Evolutionary conservation across 2,888 invertebrate species (phyloP), one percentile per base, ranked within the genome.

Genomic region (Drosophila kuntzei): DNA sequence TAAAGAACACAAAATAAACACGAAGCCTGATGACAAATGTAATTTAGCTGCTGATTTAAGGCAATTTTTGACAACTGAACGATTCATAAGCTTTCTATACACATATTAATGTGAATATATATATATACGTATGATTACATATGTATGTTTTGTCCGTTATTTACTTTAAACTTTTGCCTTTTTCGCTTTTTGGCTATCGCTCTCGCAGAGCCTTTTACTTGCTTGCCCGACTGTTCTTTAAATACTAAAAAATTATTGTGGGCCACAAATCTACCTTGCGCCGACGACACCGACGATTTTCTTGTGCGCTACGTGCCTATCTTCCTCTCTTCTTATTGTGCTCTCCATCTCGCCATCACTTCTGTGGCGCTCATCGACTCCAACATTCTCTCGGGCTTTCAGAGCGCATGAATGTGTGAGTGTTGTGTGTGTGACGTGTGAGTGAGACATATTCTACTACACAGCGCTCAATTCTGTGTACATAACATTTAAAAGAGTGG

Each of bases 221-320:
- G 87, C 90, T 90, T 84, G 88, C 89, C 83, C 89, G 89, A 90
- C 76, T 85, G 85, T 80, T 87, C 80, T 90, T 83, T 80, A 77
- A 79, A 87, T 90, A 89, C 89, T 89, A 80, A 89, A 79, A 64
- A 67, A 54, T 64, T 62, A 84, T 84, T 81, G 81, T 74, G 81
- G 73, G 65, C 79, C 77, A 57, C 76, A 64, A 73, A 74, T 77
- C 77, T 77, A 77, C 77, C 76, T 77, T 77, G 69, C 76, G 76
- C 69, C 76, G 46, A 65, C 64, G 61, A 39, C 68, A 41, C 20
- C 69, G 58, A 58, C 68, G 76, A 61, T 72, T 71, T 71, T 76
- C 63, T 72, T 72, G 72, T 72, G 54, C 72, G 68, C 72, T 76
- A 76, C 73, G 77, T 77, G 73, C 73, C 77, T 77, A 77, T 69